phyloP scores from a whole-genome alignment of 2,888 invertebrate species.

The Leptinotarsa tumamoca region DNA sequence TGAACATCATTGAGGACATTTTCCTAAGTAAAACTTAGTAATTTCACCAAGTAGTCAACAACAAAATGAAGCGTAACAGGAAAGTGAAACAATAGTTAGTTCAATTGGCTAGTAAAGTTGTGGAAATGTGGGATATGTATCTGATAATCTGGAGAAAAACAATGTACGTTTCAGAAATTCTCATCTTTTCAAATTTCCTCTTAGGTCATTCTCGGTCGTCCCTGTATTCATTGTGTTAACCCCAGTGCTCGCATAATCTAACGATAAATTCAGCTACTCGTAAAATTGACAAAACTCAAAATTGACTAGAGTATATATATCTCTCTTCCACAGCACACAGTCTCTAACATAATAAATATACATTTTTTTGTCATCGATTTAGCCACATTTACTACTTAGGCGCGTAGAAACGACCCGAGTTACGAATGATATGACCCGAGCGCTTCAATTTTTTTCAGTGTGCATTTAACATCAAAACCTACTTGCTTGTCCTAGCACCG shows the following conservation, averaged over 20 bases:
- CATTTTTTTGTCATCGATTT: constrained; percentile 54
- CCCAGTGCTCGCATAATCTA: constrained; percentile 60
- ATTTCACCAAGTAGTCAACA: neutral
- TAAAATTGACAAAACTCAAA: constrained; percentile 68
- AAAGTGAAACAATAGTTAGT: too few species aligned
- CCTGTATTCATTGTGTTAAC: constrained; percentile 49
- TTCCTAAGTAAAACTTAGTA: too few species aligned
- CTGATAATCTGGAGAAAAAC: too few species aligned
- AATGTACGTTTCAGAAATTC: too few species aligned
- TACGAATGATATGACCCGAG: constrained; percentile 55
- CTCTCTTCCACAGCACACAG: constrained; percentile 61
- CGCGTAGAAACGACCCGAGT: constrained; percentile 43
- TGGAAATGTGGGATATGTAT: too few species aligned
- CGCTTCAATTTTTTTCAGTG: constrained; percentile 48
- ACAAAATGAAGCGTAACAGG: neutral
- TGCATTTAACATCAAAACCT: constrained; percentile 61
- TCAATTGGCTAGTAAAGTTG: neutral
- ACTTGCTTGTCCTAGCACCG: constrained; percentile 52
- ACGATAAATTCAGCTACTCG: constrained; percentile 62
- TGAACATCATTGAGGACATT: too few species aligned
- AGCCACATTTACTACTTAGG: constrained; percentile 66
- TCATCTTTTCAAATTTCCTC: neutral
- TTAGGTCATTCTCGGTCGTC: constrained; percentile 25
- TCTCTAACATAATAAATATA: constrained; percentile 60
- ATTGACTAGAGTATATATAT: constrained; percentile 65